Evolutionary conservation across 2,113 vertebrate species (phyloP).

Genomic region (Shinisaurus crocodilurus): DNA sequence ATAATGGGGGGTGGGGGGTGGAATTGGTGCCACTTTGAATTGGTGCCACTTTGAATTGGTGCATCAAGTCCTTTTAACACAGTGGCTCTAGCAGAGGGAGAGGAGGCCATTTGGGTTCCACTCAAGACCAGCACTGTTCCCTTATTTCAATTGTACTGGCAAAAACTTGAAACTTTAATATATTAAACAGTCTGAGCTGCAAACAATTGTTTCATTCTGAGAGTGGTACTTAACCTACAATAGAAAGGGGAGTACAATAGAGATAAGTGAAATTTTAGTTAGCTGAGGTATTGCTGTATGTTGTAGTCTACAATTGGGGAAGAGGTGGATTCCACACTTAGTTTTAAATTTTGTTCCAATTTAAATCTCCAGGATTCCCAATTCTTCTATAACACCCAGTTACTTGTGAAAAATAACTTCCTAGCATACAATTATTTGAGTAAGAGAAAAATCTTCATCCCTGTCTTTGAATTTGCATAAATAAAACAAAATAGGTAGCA

Average conservation of each 20-base stretch:
- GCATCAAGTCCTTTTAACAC: neutral
- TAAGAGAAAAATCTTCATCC: neutral
- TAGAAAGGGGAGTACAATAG: conserved; percentile 50
- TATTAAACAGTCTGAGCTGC: conserved; percentile 46
- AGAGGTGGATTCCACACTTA: conserved; percentile 17
- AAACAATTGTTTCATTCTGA: conserved; percentile 51
- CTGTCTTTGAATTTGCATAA: neutral
- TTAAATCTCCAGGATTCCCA: conserved; percentile 33
- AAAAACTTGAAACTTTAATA: conserved; percentile 58
- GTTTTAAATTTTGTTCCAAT: conserved; percentile 47
- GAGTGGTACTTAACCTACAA: neutral
- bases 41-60: neutral
- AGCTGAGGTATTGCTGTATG: conserved; percentile 35
- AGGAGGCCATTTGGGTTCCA: neutral
- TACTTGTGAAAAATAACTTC: neutral
- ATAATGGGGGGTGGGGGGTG: neutral
- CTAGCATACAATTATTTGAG: conserved; percentile 34
- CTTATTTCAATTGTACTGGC: neutral
- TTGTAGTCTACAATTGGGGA: conserved; percentile 37
- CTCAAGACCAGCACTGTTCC: neutral
- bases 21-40: neutral
- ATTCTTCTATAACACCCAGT: neutral
- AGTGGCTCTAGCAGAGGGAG: neutral
- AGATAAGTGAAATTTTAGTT: conserved; percentile 60
- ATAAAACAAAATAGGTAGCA: neutral